These are phyloP conservation scores for Pogonus chalceus DNA, from an alignment of 1,140 invertebrate species.

Conservation along the genomic window DNA sequence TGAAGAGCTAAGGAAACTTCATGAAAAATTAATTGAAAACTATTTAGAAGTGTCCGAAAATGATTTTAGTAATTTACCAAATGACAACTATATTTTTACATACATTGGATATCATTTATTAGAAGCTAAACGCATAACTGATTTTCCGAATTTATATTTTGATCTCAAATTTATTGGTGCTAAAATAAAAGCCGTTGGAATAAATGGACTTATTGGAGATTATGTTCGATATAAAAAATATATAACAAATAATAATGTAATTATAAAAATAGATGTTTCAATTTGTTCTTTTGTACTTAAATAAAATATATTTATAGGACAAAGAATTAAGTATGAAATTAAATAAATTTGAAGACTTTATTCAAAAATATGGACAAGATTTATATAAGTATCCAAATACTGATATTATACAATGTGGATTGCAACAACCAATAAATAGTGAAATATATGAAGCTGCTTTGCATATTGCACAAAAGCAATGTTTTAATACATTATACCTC, in stretches of 20 bases:
- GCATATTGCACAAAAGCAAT: slow-evolving; percentile 13
- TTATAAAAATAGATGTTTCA: not conserved
- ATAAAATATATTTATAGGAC: not conserved
- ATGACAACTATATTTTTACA: slow-evolving; percentile 36
- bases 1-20: slow-evolving; percentile 19
- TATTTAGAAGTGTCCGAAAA: slow-evolving; percentile 25
- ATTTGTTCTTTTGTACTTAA: not conserved
- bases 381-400: slow-evolving; percentile 18
- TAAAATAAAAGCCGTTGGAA: slow-evolving; percentile 31
- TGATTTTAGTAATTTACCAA: slow-evolving; percentile 29
- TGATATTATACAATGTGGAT: slow-evolving; percentile 23
- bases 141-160: slow-evolving; percentile 31
- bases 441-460: slow-evolving; percentile 17
- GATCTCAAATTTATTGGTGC: slow-evolving; percentile 33
- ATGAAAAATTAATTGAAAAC: slow-evolving; percentile 25
- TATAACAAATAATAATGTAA: slow-evolving; percentile 21
- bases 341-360: slow-evolving; percentile 20
- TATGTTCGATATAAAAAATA: slow-evolving; percentile 29
- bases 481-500: slow-evolving; percentile 13
- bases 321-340: slow-evolving; percentile 8
- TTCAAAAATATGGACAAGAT: slow-evolving; percentile 17
- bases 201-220: slow-evolving; percentile 33
- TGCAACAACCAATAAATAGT: slow-evolving; percentile 16
- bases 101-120: slow-evolving; percentile 37
- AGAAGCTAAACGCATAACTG: slow-evolving; percentile 22